Evolutionary conservation across 2,888 invertebrate genomes (phyloP).

Genomic region (Adela reaumurella): DNA sequence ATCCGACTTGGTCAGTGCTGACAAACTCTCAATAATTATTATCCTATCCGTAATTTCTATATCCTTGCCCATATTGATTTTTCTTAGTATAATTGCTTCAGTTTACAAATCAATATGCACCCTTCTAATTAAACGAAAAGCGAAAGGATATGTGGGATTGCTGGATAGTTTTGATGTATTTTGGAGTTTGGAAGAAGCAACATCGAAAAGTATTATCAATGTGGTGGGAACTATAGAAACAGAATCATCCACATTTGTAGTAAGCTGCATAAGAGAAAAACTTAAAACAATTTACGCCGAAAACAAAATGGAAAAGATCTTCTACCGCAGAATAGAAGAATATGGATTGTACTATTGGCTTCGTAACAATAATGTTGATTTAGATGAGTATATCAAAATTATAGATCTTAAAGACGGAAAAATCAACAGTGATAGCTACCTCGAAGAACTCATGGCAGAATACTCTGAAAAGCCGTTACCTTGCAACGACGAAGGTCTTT

Average conservation of each 20-base stretch:
- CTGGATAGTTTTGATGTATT: conserved; percentile 51
- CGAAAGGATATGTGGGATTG: conserved; percentile 35
- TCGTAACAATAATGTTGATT: conserved; percentile 24
- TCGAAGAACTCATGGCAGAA: conserved; percentile 32
- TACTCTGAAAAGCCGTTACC: conserved; percentile 37
- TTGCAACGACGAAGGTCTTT: conserved; percentile 36
- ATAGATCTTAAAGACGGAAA: conserved; percentile 24
- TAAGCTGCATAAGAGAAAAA: conserved; percentile 22
- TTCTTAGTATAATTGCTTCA: conserved; percentile 17
- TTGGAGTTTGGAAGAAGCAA: conserved; percentile 48
- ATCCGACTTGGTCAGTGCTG: conserved; percentile 10
- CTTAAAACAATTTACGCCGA: conserved; percentile 15
- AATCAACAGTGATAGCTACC: conserved; percentile 20
- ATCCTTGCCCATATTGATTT: conserved; percentile 17
- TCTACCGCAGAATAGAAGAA: conserved; percentile 32
- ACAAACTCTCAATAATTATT: conserved; percentile 12
- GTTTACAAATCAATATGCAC: conserved; percentile 24
- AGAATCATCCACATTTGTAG: conserved; percentile 18
- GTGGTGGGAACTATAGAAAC: conserved; percentile 42
- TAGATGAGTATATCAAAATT: conserved; percentile 40
- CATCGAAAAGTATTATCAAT: conserved; percentile 41
- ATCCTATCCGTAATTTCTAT: conserved; percentile 17
- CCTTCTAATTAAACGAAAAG: conserved; percentile 21
- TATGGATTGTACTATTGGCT: conserved; percentile 54
- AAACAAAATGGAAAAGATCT: conserved; percentile 27